Percentiles rank a stretch among this genome's conserved stretches.
Evolutionary conservation across 2,888 invertebrate genomes (phyloP).

Genomic region (Cosmia pyralina): DNA sequence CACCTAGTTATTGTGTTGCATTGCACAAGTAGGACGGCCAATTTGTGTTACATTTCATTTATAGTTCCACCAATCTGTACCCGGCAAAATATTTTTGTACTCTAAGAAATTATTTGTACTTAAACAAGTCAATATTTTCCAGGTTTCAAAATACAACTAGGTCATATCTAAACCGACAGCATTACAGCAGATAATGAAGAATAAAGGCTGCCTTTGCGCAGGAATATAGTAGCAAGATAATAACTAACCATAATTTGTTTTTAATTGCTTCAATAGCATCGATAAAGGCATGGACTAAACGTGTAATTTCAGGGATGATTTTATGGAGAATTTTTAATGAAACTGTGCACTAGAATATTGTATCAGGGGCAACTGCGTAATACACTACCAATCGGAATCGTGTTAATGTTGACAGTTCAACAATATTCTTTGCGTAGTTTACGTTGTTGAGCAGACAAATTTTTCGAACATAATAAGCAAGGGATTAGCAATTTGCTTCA

Average conservation of each 20-base stretch:
- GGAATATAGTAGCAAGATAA: neutral
- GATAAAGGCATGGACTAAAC: neutral
- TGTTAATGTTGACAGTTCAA: no score
- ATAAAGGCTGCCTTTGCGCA: neutral
- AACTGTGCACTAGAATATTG: neutral
- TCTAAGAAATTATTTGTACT: no score
- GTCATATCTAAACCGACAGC: neutral
- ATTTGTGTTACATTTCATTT: no score
- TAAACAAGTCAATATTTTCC: neutral
- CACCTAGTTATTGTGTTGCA: no score
- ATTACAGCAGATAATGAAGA: constrained; percentile 3
- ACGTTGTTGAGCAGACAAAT: no score
- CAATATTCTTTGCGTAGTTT: no score
- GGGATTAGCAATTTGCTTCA: no score
- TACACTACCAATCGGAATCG: no score
- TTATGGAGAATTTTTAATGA: neutral
- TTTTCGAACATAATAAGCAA: no score
- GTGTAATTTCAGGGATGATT: neutral
- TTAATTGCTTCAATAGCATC: constrained; percentile 22
- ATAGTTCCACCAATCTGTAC: neutral
- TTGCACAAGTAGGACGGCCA: no score
- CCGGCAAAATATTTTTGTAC: neutral
- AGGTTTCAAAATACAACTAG: neutral
- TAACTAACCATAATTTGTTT: constrained; percentile 26
- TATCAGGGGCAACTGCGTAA: neutral